A percentile compares a stretch with the other conserved stretches of the same genome.
Conservation (phyloP, 2,888 invertebrate genomes). For the Phalangium opilio region DNA sequence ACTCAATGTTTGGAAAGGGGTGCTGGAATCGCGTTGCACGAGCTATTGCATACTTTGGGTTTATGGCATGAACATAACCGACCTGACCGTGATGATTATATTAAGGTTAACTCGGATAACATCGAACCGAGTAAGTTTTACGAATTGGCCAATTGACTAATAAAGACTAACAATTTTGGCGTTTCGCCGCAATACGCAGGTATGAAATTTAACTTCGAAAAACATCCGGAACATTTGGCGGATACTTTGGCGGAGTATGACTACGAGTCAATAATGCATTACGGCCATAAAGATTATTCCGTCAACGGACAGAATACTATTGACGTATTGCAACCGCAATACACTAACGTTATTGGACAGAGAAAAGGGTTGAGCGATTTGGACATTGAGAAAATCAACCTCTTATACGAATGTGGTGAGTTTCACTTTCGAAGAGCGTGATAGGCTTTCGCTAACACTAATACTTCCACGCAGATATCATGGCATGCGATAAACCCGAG, state of each 20-base stretch:
- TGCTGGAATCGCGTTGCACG: slow-evolving; percentile 2
- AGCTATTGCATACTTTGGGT: slow-evolving; percentile 7
- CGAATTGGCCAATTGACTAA: neutral
- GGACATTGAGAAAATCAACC: slow-evolving; percentile 5
- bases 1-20: neutral
- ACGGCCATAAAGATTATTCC: neutral
- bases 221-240: neutral
- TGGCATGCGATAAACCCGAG: neutral
- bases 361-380: neutral
- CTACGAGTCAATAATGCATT: neutral
- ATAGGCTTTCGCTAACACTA: no score
- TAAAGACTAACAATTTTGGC: neutral
- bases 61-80: slow-evolving; percentile 10
- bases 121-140: neutral
- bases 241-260: neutral
- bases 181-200: neutral
- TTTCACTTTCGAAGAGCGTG: no score
- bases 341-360: neutral
- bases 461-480: neutral
- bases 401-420: slow-evolving; percentile 2
- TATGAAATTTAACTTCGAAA: neutral
- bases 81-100: slow-evolving; percentile 3
- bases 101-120: slow-evolving; percentile 1
- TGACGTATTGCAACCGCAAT: neutral
- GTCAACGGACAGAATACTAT: neutral